These are phyloP conservation scores for Zosterops borbonicus DNA, from an alignment of 2,113 vertebrate genomes.

Conservation along the genomic window DNA sequence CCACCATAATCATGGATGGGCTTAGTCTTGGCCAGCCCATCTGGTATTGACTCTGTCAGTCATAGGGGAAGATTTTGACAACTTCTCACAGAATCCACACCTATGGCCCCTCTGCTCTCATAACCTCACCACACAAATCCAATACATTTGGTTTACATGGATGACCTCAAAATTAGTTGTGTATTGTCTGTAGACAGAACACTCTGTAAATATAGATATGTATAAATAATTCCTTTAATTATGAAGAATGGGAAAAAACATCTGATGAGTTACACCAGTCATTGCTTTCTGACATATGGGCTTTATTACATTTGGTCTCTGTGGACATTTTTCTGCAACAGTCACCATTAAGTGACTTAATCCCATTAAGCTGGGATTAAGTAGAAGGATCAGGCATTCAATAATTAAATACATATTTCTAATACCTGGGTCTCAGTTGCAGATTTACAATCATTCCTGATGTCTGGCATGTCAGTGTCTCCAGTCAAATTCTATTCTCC, in stretches of 20 bases:
- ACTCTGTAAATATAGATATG: neutral
- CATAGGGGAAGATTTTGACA: neutral
- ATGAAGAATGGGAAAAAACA: neutral
- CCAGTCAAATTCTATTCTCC: neutral
- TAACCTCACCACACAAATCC: neutral
- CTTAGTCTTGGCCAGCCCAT: neutral
- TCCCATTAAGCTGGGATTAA: neutral
- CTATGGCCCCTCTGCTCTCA: neutral
- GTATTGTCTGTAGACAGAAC: neutral
- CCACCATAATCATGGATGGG: fast-evolving
- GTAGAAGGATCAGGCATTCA: neutral
- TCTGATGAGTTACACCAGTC: neutral
- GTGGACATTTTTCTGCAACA: neutral
- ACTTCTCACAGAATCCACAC: neutral
- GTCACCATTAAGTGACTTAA: neutral
- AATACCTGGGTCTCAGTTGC: neutral
- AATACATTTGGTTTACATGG: neutral
- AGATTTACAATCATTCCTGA: neutral
- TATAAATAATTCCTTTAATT: neutral
- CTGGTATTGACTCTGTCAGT: neutral
- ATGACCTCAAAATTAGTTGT: neutral
- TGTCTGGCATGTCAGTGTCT: neutral
- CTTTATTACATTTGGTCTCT: neutral
- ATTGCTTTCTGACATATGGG: neutral
- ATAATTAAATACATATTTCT: neutral